Evolutionary conservation across 1,140 invertebrate species (phyloP).

Genomic region (Chrysopa pallens): DNA sequence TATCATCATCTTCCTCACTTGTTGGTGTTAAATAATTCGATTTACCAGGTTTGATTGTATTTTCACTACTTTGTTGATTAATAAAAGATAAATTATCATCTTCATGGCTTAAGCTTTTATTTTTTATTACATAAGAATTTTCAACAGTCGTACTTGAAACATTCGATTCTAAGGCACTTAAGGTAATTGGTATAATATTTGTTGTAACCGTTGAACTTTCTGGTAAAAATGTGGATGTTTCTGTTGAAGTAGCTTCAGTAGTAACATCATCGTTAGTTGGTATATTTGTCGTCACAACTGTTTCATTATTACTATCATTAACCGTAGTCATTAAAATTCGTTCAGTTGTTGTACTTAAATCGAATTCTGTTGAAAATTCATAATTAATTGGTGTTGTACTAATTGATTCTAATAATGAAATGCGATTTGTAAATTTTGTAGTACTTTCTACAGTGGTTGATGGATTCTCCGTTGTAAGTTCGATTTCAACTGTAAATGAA

Average conservation of each 20-base stretch:
- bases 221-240: not conserved
- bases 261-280: constrained; percentile 1
- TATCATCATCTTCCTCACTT: too few species aligned
- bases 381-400: constrained; percentile 3
- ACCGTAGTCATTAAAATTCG: not conserved
- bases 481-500: not conserved
- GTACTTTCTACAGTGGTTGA: not conserved
- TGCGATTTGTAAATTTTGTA: not conserved
- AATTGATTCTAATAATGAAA: constrained; percentile 1
- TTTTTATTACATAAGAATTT: too few species aligned
- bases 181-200: too few species aligned
- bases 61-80: too few species aligned
- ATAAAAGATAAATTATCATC: too few species aligned
- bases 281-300: not conserved
- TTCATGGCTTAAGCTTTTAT: too few species aligned
- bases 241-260: not conserved
- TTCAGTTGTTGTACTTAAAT: not conserved
- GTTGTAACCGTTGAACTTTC: too few species aligned
- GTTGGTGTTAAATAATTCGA: too few species aligned
- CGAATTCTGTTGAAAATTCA: not conserved
- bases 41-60: too few species aligned
- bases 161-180: too few species aligned
- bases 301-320: not conserved
- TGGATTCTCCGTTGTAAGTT: not conserved
- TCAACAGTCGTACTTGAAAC: too few species aligned